These are phyloP conservation scores for Solen grandis DNA, from an alignment of 1,140 invertebrate genomes.

Conservation along the genomic window DNA sequence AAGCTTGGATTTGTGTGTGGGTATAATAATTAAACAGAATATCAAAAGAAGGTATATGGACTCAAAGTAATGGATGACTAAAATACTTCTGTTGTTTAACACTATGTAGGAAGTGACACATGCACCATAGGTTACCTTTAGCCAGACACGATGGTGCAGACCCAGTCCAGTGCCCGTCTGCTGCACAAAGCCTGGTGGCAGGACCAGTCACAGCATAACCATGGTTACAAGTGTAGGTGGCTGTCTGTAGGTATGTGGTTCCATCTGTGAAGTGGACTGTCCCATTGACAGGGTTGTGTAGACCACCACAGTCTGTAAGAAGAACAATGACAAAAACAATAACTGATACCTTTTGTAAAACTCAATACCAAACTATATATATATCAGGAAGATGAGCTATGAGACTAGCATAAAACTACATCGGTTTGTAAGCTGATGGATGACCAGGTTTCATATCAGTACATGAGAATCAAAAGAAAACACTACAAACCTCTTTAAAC, in stretches of 20 bases:
- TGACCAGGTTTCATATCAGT: neutral
- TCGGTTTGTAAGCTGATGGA: neutral
- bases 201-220: conserved; percentile 55
- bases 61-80: too few relatives aligned
- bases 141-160: conserved; percentile 66
- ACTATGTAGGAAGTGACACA: too few relatives aligned
- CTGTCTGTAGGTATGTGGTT: conserved; percentile 56
- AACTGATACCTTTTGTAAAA: neutral
- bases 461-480: neutral
- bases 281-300: neutral
- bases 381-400: neutral
- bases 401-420: neutral
- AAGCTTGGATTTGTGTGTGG: too few relatives aligned
- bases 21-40: too few relatives aligned
- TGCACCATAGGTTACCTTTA: conserved; percentile 11
- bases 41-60: too few relatives aligned
- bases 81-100: too few relatives aligned
- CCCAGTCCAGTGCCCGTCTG: conserved; percentile 90
- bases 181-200: conserved; percentile 50
- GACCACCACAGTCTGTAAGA: conserved; percentile 34
- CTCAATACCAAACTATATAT: neutral
- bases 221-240: conserved; percentile 57
- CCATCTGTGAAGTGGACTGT: neutral
- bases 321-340: conserved; percentile 14
- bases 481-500: neutral